A percentile compares a stretch with the other conserved stretches of the same genome.
phyloP scores from a whole-genome alignment of 2,113 vertebrate genomes.

The Callospermophilus lateralis region DNA sequence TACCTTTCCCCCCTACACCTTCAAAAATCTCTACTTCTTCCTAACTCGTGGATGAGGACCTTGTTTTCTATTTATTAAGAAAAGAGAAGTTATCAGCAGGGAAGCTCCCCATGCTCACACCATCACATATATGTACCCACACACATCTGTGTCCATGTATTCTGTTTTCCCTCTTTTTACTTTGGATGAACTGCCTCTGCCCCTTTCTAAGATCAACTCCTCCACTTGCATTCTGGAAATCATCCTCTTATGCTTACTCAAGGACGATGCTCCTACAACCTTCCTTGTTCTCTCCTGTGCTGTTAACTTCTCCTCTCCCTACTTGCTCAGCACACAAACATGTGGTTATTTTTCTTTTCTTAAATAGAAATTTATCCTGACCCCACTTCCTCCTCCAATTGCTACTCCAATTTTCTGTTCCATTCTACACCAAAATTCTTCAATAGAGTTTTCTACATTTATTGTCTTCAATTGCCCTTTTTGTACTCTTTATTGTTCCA shows the following conservation, averaged over 20 bases:
- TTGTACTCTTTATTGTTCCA: neutral
- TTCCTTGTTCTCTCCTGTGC: neutral
- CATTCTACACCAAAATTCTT: neutral
- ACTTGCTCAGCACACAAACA: neutral
- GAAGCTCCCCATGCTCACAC: neutral
- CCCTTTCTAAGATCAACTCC: neutral
- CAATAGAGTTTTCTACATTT: neutral
- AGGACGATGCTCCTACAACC: neutral
- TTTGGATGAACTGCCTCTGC: neutral
- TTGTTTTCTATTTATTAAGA: neutral
- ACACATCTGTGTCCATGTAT: neutral
- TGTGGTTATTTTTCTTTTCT: neutral
- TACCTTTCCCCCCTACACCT: neutral
- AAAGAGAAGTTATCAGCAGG: neutral
- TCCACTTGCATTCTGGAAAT: neutral
- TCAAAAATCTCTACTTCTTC: neutral
- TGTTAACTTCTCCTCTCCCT: neutral
- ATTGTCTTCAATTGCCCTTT: neutral
- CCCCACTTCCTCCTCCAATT: neutral
- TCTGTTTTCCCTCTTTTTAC: neutral
- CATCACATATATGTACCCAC: rapidly evolving
- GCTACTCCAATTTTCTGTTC: neutral
- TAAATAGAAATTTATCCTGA: conserved; percentile 4
- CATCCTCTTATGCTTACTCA: neutral
- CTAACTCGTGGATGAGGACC: neutral